Percentiles rank a stretch among this genome's conserved stretches.
Conservation (phyloP, 2,113 vertebrate species). For the Acrocephalus arundinaceus region DNA sequence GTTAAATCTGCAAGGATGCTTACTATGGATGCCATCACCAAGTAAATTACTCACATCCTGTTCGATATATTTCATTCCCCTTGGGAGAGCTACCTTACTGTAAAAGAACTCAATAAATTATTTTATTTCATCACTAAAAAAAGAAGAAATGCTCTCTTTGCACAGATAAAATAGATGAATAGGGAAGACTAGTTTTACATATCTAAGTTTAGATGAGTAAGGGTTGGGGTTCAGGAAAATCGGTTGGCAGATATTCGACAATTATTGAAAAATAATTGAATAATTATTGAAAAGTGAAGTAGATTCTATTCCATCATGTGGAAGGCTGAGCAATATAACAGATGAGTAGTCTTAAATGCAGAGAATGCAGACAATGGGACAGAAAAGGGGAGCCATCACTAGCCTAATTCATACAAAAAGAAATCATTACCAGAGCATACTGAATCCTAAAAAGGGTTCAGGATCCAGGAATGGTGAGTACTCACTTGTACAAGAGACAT, state of each 20-base stretch:
- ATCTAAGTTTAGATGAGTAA: not conserved
- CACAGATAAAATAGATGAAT: not conserved
- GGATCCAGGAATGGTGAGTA: not conserved
- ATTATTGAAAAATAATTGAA: not conserved
- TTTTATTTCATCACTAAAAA: not conserved
- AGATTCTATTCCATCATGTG: not conserved
- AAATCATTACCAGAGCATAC: not conserved
- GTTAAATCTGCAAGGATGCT: not conserved
- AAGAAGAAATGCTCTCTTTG: accelerated
- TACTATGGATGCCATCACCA: no score
- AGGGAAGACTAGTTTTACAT: not conserved
- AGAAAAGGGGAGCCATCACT: not conserved
- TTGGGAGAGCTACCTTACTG: not conserved
- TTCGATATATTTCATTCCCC: not conserved
- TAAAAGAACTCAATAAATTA: not conserved
- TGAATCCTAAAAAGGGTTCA: not conserved
- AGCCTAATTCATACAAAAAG: not conserved
- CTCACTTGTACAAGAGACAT: not conserved
- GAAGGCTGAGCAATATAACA: not conserved
- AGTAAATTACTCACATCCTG: not conserved
- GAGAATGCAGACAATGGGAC: not conserved
- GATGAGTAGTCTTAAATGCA: not conserved
- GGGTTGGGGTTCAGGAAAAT: not conserved
- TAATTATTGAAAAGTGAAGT: not conserved
- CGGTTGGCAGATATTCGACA: not conserved